phyloP scores from a whole-genome alignment of 2,888 invertebrate species.

The Iphiclides podalirius region DNA sequence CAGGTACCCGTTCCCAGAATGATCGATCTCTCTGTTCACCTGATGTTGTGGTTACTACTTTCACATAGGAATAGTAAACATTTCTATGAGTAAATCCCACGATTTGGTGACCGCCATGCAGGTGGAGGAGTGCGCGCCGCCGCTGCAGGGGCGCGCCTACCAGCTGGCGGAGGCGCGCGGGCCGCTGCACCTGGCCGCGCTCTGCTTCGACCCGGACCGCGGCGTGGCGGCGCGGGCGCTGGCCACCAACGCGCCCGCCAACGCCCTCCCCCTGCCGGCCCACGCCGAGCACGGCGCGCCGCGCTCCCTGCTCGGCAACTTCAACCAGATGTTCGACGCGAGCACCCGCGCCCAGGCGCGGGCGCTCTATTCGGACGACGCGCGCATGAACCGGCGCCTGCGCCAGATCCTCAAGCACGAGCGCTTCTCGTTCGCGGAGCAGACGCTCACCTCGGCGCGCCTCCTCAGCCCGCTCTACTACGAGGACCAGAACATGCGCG shows the following conservation, averaged over 20 bases:
- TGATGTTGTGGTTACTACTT: no score
- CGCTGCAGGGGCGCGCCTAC: slow-evolving; percentile 66
- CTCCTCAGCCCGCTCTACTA: slow-evolving; percentile 56
- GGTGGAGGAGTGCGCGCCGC: slow-evolving; percentile 56
- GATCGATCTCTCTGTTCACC: no score
- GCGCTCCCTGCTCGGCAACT: slow-evolving; percentile 66
- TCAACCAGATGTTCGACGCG: slow-evolving; percentile 72
- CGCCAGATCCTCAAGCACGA: slow-evolving; percentile 55
- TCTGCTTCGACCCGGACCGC: slow-evolving; percentile 65
- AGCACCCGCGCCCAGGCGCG: slow-evolving; percentile 55
- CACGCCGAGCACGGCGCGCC: slow-evolving; percentile 49
- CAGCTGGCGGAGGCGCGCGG: slow-evolving; percentile 35
- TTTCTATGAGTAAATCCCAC: no score
- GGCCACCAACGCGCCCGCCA: slow-evolving; percentile 38
- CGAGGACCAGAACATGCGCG: slow-evolving; percentile 57
- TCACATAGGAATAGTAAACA: no score
- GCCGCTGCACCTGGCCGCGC: slow-evolving; percentile 53
- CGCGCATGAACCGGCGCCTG: slow-evolving; percentile 49
- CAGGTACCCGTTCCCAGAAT: slow-evolving; percentile 33
- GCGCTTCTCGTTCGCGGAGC: slow-evolving; percentile 49
- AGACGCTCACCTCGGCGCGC: slow-evolving; percentile 47
- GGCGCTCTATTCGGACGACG: slow-evolving; percentile 60
- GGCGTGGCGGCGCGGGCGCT: slow-evolving; percentile 41
- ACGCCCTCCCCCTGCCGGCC: slow-evolving; percentile 40
- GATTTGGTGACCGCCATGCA: slow-evolving; percentile 29